phyloP scores from a whole-genome alignment of 1,140 invertebrate genomes.

The Glossosoma conforme region DNA sequence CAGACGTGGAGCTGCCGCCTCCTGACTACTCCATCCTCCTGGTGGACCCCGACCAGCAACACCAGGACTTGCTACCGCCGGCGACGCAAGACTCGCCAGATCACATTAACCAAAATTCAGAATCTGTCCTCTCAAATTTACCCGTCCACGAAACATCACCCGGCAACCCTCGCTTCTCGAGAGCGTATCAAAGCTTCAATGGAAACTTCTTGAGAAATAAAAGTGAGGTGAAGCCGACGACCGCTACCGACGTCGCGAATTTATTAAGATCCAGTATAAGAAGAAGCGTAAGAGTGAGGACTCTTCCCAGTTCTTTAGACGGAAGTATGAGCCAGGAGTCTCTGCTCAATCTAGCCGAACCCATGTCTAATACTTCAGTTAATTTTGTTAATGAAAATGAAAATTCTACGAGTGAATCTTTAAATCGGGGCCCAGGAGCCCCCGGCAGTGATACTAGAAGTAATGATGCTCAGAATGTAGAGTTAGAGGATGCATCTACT shows the following conservation, averaged over 20 bases:
- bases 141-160: too few species aligned
- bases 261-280: conserved; percentile 42
- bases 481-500: conserved; percentile 9
- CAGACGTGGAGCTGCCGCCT: conserved; percentile 29
- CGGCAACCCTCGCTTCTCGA: conserved; percentile 11
- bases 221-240: conserved; percentile 28
- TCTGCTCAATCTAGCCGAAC: conserved; percentile 40
- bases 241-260: conserved; percentile 38
- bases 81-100: conserved; percentile 34
- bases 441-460: conserved; percentile 9
- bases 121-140: too few species aligned
- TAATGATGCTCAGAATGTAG: conserved; percentile 6
- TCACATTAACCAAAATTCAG: conserved; percentile 32
- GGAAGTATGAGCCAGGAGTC: conserved; percentile 40
- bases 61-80: conserved; percentile 31
- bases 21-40: conserved; percentile 33
- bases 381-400: conserved; percentile 8
- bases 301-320: conserved; percentile 41
- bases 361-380: conserved; percentile 38
- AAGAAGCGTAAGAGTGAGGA: conserved; percentile 41
- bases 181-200: conserved; percentile 19
- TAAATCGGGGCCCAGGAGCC: conserved; percentile 7
- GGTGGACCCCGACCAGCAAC: not conserved
- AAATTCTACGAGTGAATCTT: conserved; percentile 12
- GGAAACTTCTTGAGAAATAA: conserved; percentile 12